Base-by-base conservation (phyloP, 2,797 vertebrate species). In the Pseudomugil gertrudae region DNA sequence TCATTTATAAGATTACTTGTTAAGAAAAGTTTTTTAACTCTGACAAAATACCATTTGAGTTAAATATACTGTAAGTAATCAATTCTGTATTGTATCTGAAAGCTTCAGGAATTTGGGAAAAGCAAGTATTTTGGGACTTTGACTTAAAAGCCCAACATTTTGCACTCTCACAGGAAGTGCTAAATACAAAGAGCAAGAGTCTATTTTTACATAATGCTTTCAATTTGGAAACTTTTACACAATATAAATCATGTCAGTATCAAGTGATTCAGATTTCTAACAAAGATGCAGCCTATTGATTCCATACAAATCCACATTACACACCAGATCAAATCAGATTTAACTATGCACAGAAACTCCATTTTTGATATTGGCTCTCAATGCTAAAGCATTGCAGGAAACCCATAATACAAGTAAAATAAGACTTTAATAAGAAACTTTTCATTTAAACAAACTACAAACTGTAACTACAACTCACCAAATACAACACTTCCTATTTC, bases 401-500 rank as follows among this genome's bases (percentile, higher is more conserved):
- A 67, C 14, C 10, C 11, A 65, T 40, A 23, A n/a, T 4, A 14
- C 17, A 50, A 30, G 9, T 57, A 40, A 30, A 32, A 32, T 6
- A 61, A 10, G 2, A 66, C 30, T 69, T 47, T 14, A 32, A 45
- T 27, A 55, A 17, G 35, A 67, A 80, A 68, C 15, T 2, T 1
- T 48, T 10, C 32, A 54, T 7, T 70, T 57, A 23, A 69, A 75
- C 21, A 82, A 81, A 79, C 69, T 66, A 30, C n/a, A n/a, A n/a
- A n/a, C n/a, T n/a, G n/a, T n/a, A 78, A 68, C 27, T 3, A 4
- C 15, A 77, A 74, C 77, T 83, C 68, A 80, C 57, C 58, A 64
- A 78, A 75, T 51, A 43, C 17, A 68, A 65, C 67, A 66, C 75
- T 71, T 72, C 48, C 78, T 70, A 63, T 76, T 74, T 79, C 54